Base-by-base conservation (phyloP, 2,797 vertebrate genomes). In the Pseudopleuronectes americanus region DNA sequence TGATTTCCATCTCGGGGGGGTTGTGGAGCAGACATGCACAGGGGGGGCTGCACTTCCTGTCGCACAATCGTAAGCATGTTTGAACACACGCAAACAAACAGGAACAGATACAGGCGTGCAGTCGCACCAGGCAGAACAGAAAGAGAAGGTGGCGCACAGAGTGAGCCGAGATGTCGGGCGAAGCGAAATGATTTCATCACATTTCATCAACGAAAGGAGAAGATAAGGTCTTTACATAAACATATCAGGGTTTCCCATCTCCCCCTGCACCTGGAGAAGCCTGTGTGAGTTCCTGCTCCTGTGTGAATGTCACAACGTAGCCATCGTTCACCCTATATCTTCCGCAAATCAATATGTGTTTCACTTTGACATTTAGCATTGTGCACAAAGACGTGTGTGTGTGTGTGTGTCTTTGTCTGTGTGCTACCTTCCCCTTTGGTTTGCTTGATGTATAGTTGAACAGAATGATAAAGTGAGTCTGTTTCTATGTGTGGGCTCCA, bases 291-390 rank as follows among this genome's bases (percentile, higher is more conserved):
- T 74, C 71, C 68, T 1, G 19, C 10, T 78, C 63, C 62, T 70
- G 71, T 77, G 77, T 86, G 88, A 89, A 90, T 90, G 90, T 90
- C 91, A 90, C 79, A 76, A 79, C 83, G 79, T 23, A 59, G 77
- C 85, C 87, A 90, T 92, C 89, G 85, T 76, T 91, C 91, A 89
- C 43, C 74, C 60, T 71, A 77, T 90, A 92, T 92, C 90, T 90
- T 38, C 76, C 60, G 64, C 65, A 58, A 83, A 92, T 93, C 92
- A 86, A 91, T 91, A 89, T 12, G 56, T 80, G 86, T 86, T 86
- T 69, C 74, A 63, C 76, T 73, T 69, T 92, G 91, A 91, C 90
- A 92, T 92, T 92, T 89, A 89, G 80, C 80, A 84, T 80, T 68
- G 85, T 86, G 70, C 72, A 54, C 52, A 55, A 41, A 64, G 59